Base-by-base conservation (phyloP, 2,888 invertebrate genomes). In the Cryptocephalus primarius region DNA sequence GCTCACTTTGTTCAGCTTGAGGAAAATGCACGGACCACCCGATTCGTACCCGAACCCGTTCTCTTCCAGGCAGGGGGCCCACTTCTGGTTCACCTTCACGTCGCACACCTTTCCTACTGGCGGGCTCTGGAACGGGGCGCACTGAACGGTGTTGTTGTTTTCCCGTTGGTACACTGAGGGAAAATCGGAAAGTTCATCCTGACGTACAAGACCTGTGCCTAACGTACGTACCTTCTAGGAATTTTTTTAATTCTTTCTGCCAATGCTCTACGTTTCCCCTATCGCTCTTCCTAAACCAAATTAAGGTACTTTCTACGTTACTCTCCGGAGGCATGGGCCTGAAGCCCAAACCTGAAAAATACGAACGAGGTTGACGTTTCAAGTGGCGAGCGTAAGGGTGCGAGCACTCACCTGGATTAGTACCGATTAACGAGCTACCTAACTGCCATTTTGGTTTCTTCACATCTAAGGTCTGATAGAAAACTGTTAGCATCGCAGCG, bases 221-320 rank as follows among this genome's bases (percentile, higher is more conserved):
- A 6, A 4, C 33, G 40, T 36, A 48, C 78, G 80, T 74, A 93
- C 93, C 75, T 65, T 80, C 72, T 55, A 94, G 75, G 70, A 88
- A 93, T 42, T 74, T 72, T 57, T 83, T 80, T 59, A 92, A 77
- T 69, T 85, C 82, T 44, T 76, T 73, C 55, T 84, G 81, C 91
- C 91, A 92, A 65, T 84, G 82, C 59, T 82, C 76, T 63, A 83
- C 84, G 67, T 89, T 89, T 47, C 84, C 83, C 64, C 79, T 78
- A 65, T 84, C 82, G 59, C 79, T 79, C 54, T 82, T 80, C 71
- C 83, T 87, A 78, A 93, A 96, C 85, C 93, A 91, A 72, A 99
- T 88, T 63, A 99, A 80, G 54, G 96, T 96, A 69, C 94, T 95
- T 70, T 94, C 94, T 59, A 93, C 90, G 70, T 89, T 92, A 49